These are phyloP conservation scores for Mormyrus iriodes DNA, from an alignment of 2,113 vertebrate species.

Conservation along the genomic window DNA sequence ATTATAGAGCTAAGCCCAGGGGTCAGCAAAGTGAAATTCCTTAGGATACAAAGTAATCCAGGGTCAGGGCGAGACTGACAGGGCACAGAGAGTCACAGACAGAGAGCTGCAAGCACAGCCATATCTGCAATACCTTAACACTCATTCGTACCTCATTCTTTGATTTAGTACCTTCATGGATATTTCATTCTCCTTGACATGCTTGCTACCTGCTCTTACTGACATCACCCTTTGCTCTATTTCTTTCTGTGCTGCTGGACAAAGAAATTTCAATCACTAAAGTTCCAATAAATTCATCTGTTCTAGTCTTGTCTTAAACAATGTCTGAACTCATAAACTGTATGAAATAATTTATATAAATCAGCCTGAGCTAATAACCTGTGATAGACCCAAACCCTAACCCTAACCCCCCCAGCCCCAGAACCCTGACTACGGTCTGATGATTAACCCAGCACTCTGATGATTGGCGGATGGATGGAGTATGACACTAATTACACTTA, in stretches of 20 bases:
- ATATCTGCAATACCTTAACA: not conserved
- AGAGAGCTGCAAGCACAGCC: not conserved
- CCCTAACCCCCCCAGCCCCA: no score
- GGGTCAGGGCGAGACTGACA: not conserved
- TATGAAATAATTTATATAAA: not conserved
- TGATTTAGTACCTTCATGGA: not conserved
- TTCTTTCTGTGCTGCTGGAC: not conserved
- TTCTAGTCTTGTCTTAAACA: not conserved
- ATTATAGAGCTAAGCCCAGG: slow-evolving; percentile 19
- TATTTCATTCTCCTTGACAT: not conserved
- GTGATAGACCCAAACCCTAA: no score
- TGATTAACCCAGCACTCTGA: not conserved
- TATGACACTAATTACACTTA: not conserved
- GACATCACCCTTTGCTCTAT: not conserved
- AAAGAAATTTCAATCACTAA: not conserved
- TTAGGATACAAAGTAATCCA: slow-evolving; percentile 2
- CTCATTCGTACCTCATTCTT: not conserved
- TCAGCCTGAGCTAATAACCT: not conserved
- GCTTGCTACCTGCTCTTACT: not conserved
- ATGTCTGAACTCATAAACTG: not conserved
- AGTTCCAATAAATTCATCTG: not conserved
- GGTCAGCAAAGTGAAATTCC: slow-evolving; percentile 15
- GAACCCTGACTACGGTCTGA: not conserved
- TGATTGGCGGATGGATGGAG: not conserved
- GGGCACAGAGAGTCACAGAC: not conserved